These are phyloP conservation scores for Heliconius ethilla DNA, from an alignment of 2,888 invertebrate species.

Conservation along the genomic window DNA sequence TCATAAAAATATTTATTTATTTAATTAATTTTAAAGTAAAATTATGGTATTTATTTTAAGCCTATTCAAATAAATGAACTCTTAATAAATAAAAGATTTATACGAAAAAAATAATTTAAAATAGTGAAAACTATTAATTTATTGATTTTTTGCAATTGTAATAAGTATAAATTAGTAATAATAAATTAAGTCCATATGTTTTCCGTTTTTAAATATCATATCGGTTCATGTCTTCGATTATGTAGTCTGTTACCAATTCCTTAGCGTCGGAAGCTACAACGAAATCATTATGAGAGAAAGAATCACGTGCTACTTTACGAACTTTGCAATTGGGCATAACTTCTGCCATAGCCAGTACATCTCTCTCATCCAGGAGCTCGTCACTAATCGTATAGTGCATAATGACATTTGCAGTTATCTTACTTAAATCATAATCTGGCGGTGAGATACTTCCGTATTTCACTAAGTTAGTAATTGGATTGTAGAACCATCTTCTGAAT, in stretches of 20 bases:
- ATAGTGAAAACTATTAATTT: too few relatives aligned
- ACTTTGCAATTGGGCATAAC: constrained; percentile 45
- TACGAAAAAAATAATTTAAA: too few relatives aligned
- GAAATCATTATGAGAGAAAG: constrained; percentile 48
- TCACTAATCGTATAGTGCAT: constrained; percentile 49
- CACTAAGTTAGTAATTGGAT: constrained; percentile 42
- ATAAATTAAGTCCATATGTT: too few relatives aligned
- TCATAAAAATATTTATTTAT: too few relatives aligned
- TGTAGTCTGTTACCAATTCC: constrained; percentile 45
- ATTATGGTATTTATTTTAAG: too few relatives aligned
- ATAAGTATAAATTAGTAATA: too few relatives aligned
- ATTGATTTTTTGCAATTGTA: too few relatives aligned
- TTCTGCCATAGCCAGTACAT: constrained; percentile 47
- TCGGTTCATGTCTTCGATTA: constrained; percentile 45
- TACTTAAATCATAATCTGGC: constrained; percentile 45
- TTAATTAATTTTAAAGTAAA: too few relatives aligned
- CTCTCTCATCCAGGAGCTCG: constrained; percentile 45
- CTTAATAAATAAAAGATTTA: too few relatives aligned
- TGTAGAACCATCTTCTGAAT: constrained; percentile 49
- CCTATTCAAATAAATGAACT: too few relatives aligned
- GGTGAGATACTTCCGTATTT: constrained; percentile 44
- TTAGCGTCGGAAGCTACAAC: constrained; percentile 43
- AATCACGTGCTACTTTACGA: constrained; percentile 44
- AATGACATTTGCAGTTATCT: constrained; percentile 44
- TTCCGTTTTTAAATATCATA: constrained; percentile 10